Conservation (phyloP, 2,888 invertebrate genomes). For the Allacma fusca region DNA sequence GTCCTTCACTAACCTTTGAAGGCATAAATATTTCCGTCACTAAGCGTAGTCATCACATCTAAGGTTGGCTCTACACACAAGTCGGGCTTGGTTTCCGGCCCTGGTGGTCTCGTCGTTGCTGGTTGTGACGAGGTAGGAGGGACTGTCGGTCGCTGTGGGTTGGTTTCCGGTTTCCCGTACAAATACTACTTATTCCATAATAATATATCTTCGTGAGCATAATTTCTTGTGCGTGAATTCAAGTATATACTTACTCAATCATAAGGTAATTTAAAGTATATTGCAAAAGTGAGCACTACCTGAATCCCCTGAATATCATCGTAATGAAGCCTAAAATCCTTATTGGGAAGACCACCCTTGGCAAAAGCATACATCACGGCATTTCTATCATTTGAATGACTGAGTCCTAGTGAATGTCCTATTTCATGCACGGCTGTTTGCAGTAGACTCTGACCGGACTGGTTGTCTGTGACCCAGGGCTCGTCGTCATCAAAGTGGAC, state of each 20-base stretch:
- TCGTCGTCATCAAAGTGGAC: slow-evolving; percentile 45
- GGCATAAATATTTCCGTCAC: slow-evolving; percentile 52
- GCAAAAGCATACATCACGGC: slow-evolving; percentile 69
- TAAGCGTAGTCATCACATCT: slow-evolving; percentile 54
- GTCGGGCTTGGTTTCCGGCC: slow-evolving; percentile 40
- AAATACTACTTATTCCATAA: slow-evolving; percentile 24
- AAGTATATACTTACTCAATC: neutral
- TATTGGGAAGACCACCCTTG: slow-evolving; percentile 91
- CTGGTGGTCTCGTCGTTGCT: neutral
- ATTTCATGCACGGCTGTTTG: slow-evolving; percentile 42
- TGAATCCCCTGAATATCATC: slow-evolving; percentile 88
- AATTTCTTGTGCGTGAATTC: too few relatives aligned
- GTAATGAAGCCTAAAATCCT: slow-evolving; percentile 81
- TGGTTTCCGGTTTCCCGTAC: slow-evolving; percentile 32
- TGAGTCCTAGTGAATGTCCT: slow-evolving; percentile 41
- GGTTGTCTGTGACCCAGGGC: slow-evolving; percentile 14
- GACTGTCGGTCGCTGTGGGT: slow-evolving; percentile 2
- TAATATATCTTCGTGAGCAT: neutral
- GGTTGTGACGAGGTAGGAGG: neutral
- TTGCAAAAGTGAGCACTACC: too few relatives aligned
- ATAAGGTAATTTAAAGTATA: too few relatives aligned
- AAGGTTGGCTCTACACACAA: slow-evolving; percentile 53
- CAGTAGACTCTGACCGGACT: slow-evolving; percentile 27
- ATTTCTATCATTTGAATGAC: slow-evolving; percentile 24
- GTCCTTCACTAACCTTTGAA: slow-evolving; percentile 47